Percentiles rank a stretch among this genome's conserved stretches.
These are phyloP conservation scores for Latrodectus hesperus DNA, from an alignment of 2,888 invertebrate genomes.

Conservation along the genomic window DNA sequence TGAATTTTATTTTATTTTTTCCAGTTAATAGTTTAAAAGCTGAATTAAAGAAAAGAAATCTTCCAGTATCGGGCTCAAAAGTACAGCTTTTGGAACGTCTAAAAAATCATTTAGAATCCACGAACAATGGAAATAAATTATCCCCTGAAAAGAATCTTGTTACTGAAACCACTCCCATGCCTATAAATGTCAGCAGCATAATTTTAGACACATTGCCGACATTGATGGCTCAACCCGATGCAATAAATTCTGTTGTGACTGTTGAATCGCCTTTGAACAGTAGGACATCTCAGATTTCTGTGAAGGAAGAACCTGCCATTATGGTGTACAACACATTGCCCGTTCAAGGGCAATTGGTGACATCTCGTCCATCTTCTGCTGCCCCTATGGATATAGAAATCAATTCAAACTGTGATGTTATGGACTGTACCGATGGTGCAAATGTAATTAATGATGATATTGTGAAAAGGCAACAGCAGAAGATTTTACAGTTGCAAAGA, in stretches of 20 bases:
- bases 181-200: constrained; percentile 57
- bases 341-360: constrained; percentile 39
- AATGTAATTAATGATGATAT: constrained; percentile 58
- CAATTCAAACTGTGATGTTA: constrained; percentile 68
- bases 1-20: constrained; percentile 31
- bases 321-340: constrained; percentile 64
- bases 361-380: constrained; percentile 74
- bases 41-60: constrained; percentile 92
- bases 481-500: constrained; percentile 90
- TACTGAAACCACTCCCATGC: constrained; percentile 44
- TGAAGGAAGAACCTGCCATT: constrained; percentile 21
- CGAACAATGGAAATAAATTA: constrained; percentile 10
- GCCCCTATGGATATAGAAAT: constrained; percentile 74
- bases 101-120: constrained; percentile 78
- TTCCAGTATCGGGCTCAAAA: constrained; percentile 97
- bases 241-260: constrained; percentile 38
- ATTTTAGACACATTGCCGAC: constrained; percentile 56
- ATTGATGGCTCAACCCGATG: constrained; percentile 27
- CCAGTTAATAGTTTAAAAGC: constrained; percentile 92
- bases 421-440: constrained; percentile 69
- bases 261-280: constrained; percentile 32
- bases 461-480: constrained; percentile 79
- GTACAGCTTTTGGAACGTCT: constrained; percentile 94
- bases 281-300: constrained; percentile 15
- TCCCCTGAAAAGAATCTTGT: constrained; percentile 36